A percentile compares a stretch with the other conserved stretches of the same genome.
These are phyloP conservation scores for Sebastes iracundus DNA, from an alignment of 2,797 vertebrate genomes.

Conservation along the genomic window DNA sequence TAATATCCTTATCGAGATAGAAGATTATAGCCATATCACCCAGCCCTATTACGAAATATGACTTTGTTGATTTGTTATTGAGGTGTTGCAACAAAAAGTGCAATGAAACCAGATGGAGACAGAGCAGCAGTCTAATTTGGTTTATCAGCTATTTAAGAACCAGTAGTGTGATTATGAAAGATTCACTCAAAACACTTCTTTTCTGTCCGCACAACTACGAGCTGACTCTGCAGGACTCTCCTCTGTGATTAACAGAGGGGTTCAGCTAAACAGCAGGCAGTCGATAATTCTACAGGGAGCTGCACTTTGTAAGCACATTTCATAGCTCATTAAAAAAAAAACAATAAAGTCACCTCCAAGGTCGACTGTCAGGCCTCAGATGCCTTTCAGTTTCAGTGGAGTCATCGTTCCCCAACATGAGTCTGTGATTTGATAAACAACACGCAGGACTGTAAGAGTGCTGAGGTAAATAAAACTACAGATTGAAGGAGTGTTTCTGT, in stretches of 20 bases:
- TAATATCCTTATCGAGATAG: too few relatives aligned
- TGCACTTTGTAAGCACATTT: slow-evolving; percentile 54
- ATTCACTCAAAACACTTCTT: not conserved
- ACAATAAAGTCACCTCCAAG: slow-evolving; percentile 14
- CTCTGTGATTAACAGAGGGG: slow-evolving; percentile 6
- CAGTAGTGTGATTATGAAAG: not conserved
- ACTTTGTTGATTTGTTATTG: not conserved
- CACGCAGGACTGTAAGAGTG: not conserved
- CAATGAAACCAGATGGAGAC: not conserved
- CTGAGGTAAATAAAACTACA: slow-evolving; percentile 18
- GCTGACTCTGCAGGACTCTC: slow-evolving; percentile 39
- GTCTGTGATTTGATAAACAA: slow-evolving; percentile 16
- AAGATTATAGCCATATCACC: too few relatives aligned
- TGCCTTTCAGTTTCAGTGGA: slow-evolving; percentile 1
- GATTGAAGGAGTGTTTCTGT: slow-evolving; percentile 12
- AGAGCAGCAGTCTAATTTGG: not conserved
- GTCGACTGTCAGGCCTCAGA: slow-evolving; percentile 1
- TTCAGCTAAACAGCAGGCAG: not conserved
- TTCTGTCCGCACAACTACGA: not conserved
- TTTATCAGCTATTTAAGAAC: not conserved
- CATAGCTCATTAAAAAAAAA: slow-evolving; percentile 43
- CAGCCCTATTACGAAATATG: not conserved
- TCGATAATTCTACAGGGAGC: slow-evolving; percentile 28
- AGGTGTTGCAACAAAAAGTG: not conserved
- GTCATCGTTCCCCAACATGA: slow-evolving; percentile 16